A percentile compares a stretch with the other conserved stretches of the same genome.
Evolutionary conservation across 2,888 invertebrate genomes (phyloP).

Genomic region (Acanthosepion esculentum): DNA sequence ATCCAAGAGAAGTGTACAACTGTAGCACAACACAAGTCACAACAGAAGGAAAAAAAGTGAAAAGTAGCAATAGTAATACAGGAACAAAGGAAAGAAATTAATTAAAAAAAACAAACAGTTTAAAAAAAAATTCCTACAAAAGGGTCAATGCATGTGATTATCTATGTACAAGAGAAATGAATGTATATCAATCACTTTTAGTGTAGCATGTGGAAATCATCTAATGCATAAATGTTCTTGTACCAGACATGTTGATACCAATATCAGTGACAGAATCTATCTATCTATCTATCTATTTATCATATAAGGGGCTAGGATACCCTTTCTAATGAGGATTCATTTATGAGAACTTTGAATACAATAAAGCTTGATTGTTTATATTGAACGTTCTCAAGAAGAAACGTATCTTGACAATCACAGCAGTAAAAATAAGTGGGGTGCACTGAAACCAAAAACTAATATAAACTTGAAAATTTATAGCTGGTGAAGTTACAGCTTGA

Average conservation of each 20-base stretch:
- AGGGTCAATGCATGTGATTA: too few relatives aligned
- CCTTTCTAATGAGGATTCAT: neutral
- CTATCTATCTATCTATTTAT: neutral
- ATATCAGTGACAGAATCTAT: neutral
- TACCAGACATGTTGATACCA: too few relatives aligned
- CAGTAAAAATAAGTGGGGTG: too few relatives aligned
- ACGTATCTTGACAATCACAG: neutral
- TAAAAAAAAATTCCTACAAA: neutral
- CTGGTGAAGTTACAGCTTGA: too few relatives aligned
- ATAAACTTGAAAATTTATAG: too few relatives aligned
- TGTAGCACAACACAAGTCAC: neutral
- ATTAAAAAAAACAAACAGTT: neutral
- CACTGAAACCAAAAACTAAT: too few relatives aligned
- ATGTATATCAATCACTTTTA: neutral
- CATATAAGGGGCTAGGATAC: too few relatives aligned
- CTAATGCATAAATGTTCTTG: neutral
- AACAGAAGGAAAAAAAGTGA: neutral
- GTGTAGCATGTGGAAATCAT: neutral
- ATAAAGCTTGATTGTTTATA: neutral
- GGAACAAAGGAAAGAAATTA: too few relatives aligned
- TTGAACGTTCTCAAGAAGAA: neutral
- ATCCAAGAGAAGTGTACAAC: neutral
- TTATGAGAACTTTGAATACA: neutral
- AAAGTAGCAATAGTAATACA: too few relatives aligned
- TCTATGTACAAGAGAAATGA: too few relatives aligned